A percentile compares a stretch with the other conserved stretches of the same genome.
Evolutionary conservation across 2,113 vertebrate species (phyloP).

Genomic region (Isichthys henryi): DNA sequence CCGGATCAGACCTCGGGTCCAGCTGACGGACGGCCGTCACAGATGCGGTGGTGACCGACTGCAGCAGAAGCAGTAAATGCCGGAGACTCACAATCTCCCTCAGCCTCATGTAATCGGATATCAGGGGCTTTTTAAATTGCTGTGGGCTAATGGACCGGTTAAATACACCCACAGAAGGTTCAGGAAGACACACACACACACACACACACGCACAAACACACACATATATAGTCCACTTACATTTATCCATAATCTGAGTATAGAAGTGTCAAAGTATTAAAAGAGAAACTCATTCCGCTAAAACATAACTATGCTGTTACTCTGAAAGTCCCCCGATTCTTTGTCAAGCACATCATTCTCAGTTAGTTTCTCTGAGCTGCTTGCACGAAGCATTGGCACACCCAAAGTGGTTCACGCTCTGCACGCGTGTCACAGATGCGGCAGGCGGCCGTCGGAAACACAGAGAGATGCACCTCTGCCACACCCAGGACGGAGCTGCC

Average conservation of each 20-base stretch:
- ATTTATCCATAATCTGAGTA: background rate
- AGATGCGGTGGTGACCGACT: too few species aligned
- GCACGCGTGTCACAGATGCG: background rate
- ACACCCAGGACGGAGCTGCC: background rate
- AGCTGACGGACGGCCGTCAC: background rate
- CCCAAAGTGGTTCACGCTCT: background rate
- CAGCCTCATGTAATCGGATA: conserved; percentile 7
- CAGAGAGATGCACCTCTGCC: background rate
- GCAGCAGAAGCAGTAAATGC: background rate
- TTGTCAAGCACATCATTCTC: background rate
- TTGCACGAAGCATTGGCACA: background rate
- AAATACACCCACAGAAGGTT: background rate
- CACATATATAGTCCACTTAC: background rate
- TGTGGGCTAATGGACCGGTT: conserved; percentile 17
- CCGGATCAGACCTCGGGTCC: background rate
- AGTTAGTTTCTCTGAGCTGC: background rate
- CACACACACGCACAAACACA: background rate
- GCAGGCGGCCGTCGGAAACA: background rate
- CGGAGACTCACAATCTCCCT: background rate
- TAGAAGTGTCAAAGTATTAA: background rate
- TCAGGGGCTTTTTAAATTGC: conserved; percentile 10
- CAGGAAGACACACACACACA: background rate
- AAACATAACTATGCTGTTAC: background rate
- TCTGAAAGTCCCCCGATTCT: background rate
- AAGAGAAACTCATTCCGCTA: background rate